Percentiles rank a stretch among this genome's conserved stretches.
These are phyloP conservation scores for Drosophila pandora DNA, from an alignment of 1,140 invertebrate genomes.

Conservation along the genomic window DNA sequence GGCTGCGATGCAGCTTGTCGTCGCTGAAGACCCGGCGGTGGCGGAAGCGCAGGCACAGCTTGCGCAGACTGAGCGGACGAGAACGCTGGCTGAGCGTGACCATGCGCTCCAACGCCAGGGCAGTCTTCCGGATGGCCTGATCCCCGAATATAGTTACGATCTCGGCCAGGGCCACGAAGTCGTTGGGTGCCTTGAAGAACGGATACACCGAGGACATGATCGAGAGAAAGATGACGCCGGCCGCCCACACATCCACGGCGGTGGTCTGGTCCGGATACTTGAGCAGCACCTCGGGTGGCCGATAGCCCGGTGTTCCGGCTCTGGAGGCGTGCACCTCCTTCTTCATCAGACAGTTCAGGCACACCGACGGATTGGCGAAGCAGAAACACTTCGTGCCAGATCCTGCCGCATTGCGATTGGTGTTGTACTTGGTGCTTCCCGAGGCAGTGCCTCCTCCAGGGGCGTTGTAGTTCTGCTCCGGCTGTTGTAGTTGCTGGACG, in stretches of 20 bases:
- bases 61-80: constrained; percentile 85
- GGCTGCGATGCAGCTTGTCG: constrained; percentile 52
- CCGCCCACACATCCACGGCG: constrained; percentile 96
- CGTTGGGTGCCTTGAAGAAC: constrained; percentile 93
- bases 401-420: constrained; percentile 38
- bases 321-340: constrained; percentile 88
- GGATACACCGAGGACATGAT: constrained; percentile 92
- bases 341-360: constrained; percentile 86
- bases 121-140: constrained; percentile 87
- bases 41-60: constrained; percentile 84
- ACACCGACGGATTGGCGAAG: constrained; percentile 87
- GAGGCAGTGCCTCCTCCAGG: constrained; percentile 8
- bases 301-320: constrained; percentile 94
- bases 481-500: constrained; percentile 16
- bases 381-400: constrained; percentile 85
- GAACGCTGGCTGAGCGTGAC: constrained; percentile 85
- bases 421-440: constrained; percentile 62
- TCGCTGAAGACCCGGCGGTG: constrained; percentile 71
- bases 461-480: constrained; percentile 1
- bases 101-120: constrained; percentile 86
- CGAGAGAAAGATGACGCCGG: constrained; percentile 93
- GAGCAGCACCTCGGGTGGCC: constrained; percentile 94
- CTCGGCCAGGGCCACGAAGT: constrained; percentile 92
- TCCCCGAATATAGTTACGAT: constrained; percentile 92
- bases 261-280: constrained; percentile 90